Base-by-base conservation (phyloP, 2,797 vertebrate species). In the Botia almorhae region DNA sequence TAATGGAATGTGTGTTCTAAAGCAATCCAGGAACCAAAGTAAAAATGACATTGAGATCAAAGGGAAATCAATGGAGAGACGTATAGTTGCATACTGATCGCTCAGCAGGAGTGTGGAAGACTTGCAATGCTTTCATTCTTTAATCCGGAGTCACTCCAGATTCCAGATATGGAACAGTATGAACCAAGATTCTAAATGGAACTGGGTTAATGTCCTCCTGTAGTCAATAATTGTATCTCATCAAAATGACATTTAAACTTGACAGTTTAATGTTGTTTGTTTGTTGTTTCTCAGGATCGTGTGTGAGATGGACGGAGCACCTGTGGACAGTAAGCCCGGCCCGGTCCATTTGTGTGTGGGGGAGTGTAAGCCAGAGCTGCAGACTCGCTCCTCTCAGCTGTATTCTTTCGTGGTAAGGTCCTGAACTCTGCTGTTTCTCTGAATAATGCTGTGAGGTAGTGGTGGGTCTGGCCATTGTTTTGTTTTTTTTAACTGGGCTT, bases 321-420 rank as follows among this genome's bases (percentile, higher is more conserved):
- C 92, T 0, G 86, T 84, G 5, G 94, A 95, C 60, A 96, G 90
- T 71, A 91, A 87, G 74, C 94, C 96, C 0, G 98, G 98, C 53
- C 95, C 97, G 0, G 96, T 97, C 74, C 95, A 95, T 85, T 93
- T 99, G 83, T 99, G 97, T 58, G 96, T 99, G 0, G 96, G 96
- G 5, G 97, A 99, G 88, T 98, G 98, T 91, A 94, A 94, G 78
- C 96, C 97, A 0, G 97, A 99, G 82, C 98, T 99, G 84, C 95
- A 90, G 82, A 94, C 98, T 80, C 96, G 91, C 82, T 99, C 97
- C 0, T 84, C 92, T 0, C 97, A 98, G 65, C 96, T 96, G 83
- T 99, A 95, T 88, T 92, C 92, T 75, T 99, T 99, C 3, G 97
- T 99, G 97, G 98, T 99, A 93, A 90, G 95, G 91, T 78, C 39